Percentiles rank a stretch among this genome's conserved stretches.
These are phyloP conservation scores for Metopia argyrocephala DNA, from an alignment of 2,888 invertebrate genomes.

Conservation along the genomic window DNA sequence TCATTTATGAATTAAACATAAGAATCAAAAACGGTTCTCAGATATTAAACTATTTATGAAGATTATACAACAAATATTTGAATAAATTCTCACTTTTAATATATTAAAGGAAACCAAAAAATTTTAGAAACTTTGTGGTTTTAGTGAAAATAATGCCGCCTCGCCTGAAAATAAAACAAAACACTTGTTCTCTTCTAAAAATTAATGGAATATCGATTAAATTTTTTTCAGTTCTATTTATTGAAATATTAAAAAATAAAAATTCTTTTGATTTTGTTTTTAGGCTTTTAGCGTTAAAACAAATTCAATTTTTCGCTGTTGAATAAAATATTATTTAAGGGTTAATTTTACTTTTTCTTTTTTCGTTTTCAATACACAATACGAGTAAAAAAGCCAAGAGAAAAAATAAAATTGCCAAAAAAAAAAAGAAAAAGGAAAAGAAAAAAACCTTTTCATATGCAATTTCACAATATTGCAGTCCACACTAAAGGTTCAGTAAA, in stretches of 20 bases:
- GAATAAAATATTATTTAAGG: constrained; percentile 56
- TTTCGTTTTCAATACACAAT: neutral
- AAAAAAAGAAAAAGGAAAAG: constrained; percentile 35
- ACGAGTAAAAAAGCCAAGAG: neutral
- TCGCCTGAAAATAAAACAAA: no score
- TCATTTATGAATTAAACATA: no score
- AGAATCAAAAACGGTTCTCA: no score
- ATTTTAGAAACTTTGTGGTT: no score
- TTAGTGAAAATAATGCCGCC: no score
- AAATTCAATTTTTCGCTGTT: constrained; percentile 11
- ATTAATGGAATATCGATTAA: neutral
- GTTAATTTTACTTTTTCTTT: constrained; percentile 37
- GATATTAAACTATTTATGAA: no score
- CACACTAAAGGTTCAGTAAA: neutral
- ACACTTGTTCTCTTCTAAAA: neutral
- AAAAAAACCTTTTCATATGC: constrained; percentile 45
- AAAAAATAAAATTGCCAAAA: neutral
- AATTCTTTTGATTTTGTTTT: no score
- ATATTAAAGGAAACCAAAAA: no score
- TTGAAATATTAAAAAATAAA: neutral
- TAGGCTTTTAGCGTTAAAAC: neutral
- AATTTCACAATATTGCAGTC: constrained; percentile 39
- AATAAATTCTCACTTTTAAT: no score
- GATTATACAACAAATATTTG: no score
- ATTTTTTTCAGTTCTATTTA: neutral